Evolutionary conservation across 2,888 invertebrate species (phyloP), one percentile per base, ranked within the genome.

Genomic region (Watsonalla cultraria): DNA sequence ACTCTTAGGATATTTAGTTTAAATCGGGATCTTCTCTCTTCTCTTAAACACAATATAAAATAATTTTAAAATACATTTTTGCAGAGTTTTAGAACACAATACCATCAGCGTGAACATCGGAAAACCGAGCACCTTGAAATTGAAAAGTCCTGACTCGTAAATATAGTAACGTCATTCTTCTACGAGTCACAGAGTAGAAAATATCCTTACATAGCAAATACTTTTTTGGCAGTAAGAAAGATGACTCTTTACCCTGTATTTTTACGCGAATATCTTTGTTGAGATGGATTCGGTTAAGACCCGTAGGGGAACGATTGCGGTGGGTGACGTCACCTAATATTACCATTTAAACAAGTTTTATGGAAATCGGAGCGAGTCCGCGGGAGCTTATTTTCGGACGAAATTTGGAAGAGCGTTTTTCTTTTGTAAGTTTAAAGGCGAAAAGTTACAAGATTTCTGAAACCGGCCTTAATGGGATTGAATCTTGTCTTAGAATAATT

Each of bases 321-420:
- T 77, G 75, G 82, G 82, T 86, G 89, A 88, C 86, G 81, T 86
- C 85, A 82, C 79, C 86, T 87, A 90, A 90, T 90, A 90, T 90
- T 90, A 90, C 87, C 90, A 90, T 90, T 90, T 90, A 90, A 88
- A 90, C 90, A 90, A 89, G 88, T 90, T 90, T 90, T 90, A 90
- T 90, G 90, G 88, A 88, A 90, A 90, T 90, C 84, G 76, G 71
- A 62, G 56, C 68, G 80, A 74, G 80, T 75, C 77, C 76, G 74
- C 71, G 75, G 78, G 76, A 86, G 82, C 82, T 86, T 86, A 88
- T 87, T 85, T 86, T 85, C 79, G 76, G 75, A 70, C 70, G 71
- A 80, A 86, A 85, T 86, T 87, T 85, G 78, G 78, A 76, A 72
- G 74, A 80, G 71, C 77, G 75, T 84, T 86, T 83, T 89, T 85